These are phyloP conservation scores for Neotoxoptera formosana DNA, from an alignment of 1,140 invertebrate genomes.

Conservation along the genomic window DNA sequence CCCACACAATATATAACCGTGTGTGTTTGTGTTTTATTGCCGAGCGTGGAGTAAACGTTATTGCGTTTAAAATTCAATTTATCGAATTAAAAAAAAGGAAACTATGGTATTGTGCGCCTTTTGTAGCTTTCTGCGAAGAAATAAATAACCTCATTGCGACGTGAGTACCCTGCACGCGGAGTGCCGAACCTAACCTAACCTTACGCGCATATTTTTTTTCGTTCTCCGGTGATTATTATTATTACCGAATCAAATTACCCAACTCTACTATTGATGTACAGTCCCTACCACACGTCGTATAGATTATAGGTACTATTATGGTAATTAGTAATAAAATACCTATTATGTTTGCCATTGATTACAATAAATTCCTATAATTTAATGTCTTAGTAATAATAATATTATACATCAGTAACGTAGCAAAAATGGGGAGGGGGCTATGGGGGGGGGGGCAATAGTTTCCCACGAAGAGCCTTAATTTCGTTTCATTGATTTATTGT, in stretches of 20 bases:
- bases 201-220: background rate
- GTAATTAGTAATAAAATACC: too few relatives aligned
- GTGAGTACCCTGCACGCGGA: background rate
- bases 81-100: constrained; percentile 10
- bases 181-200: background rate
- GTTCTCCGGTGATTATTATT: background rate
- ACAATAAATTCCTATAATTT: too few relatives aligned
- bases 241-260: background rate
- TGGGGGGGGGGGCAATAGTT: too few relatives aligned
- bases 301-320: too few relatives aligned
- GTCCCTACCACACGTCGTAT: too few relatives aligned
- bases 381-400: too few relatives aligned
- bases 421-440: too few relatives aligned
- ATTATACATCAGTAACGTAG: too few relatives aligned
- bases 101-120: background rate
- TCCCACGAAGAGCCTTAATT: too few relatives aligned
- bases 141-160: background rate
- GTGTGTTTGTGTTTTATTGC: background rate
- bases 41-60: background rate
- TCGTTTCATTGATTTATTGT: too few relatives aligned
- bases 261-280: background rate
- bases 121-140: background rate
- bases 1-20: too few relatives aligned
- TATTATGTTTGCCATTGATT: too few relatives aligned
- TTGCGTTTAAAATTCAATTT: constrained; percentile 18